These are phyloP conservation scores for Orthonychiurus folsomi DNA, from an alignment of 2,888 invertebrate genomes.

Conservation along the genomic window DNA sequence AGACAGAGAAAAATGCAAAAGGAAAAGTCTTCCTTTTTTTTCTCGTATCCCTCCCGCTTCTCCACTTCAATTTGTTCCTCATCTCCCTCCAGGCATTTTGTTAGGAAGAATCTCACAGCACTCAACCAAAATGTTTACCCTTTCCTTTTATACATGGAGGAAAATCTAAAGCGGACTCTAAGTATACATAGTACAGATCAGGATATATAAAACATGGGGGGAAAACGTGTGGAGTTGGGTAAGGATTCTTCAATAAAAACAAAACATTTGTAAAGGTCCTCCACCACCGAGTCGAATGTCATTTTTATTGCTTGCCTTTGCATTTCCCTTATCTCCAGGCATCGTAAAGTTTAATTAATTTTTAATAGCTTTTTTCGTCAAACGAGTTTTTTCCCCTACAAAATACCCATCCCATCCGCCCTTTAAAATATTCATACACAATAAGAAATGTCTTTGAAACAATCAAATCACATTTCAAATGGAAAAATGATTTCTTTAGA, in stretches of 20 bases:
- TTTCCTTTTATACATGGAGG: not conserved
- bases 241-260: not conserved
- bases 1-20: not conserved
- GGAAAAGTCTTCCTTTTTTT: not conserved
- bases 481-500: no score
- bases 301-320: not conserved
- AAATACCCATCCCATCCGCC: no score
- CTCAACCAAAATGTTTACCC: constrained; percentile 12
- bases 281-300: not conserved
- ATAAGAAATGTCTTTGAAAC: no score
- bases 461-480: no score
- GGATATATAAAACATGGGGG: no score
- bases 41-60: not conserved
- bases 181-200: no score
- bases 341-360: no score
- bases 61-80: constrained; percentile 4
- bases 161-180: not conserved
- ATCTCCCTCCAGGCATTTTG: not conserved
- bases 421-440: no score
- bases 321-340: no score
- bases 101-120: not conserved
- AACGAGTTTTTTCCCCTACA: no score
- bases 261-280: not conserved
- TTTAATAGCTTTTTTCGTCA: no score
- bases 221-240: not conserved